phyloP scores from a whole-genome alignment of 2,888 invertebrate genomes.

The Watsonalla cultraria region DNA sequence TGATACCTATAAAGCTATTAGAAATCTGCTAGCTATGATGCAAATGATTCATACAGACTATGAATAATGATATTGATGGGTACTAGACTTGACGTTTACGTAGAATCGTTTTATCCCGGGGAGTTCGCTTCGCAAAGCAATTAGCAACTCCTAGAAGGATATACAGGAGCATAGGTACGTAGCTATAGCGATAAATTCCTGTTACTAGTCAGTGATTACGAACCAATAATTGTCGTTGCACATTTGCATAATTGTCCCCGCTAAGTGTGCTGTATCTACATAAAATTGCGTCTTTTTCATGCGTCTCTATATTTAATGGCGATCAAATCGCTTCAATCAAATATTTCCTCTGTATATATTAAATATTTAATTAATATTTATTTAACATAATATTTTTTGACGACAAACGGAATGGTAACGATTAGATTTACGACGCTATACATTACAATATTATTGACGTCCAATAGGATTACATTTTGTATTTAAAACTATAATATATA shows the following conservation, averaged over 20 bases:
- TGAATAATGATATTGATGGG: not conserved
- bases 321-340: conserved; percentile 45
- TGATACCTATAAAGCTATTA: not conserved
- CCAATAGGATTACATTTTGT: not conserved
- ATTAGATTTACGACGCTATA: not conserved
- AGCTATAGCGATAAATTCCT: conserved; percentile 56
- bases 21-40: not conserved
- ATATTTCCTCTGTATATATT: conserved; percentile 28
- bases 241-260: conserved; percentile 73
- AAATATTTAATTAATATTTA: conserved; percentile 38
- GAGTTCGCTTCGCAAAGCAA: conserved; percentile 25
- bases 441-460: not conserved
- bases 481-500: not conserved
- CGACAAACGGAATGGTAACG: not conserved
- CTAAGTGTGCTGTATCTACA: conserved; percentile 71
- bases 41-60: not conserved
- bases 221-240: conserved; percentile 64
- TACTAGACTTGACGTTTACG: conserved; percentile 3
- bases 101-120: conserved; percentile 7
- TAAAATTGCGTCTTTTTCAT: conserved; percentile 72
- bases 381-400: conserved; percentile 25
- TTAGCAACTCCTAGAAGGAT: conserved; percentile 36
- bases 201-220: conserved; percentile 64
- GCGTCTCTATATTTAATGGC: conserved; percentile 57
- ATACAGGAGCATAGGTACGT: conserved; percentile 27